phyloP scores from a whole-genome alignment of 2,113 vertebrate genomes.

The Turnix velox region DNA sequence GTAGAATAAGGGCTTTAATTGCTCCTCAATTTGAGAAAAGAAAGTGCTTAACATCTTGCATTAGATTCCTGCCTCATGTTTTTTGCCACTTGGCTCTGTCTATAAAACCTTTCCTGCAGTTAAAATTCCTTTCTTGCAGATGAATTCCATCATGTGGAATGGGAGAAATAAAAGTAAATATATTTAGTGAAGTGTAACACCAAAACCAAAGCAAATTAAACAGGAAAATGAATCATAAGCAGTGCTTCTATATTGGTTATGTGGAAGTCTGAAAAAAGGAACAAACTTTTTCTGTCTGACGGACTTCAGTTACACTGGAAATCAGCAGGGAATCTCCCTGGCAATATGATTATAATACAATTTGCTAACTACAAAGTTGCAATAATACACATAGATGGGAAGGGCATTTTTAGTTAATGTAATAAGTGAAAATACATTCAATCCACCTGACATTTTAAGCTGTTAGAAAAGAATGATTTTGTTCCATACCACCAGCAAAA shows the following conservation, averaged over 20 bases:
- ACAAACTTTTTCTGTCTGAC: neutral
- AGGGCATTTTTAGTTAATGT: neutral
- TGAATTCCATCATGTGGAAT: neutral
- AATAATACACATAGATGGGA: neutral
- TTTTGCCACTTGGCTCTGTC: neutral
- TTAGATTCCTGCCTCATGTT: constrained; percentile 9
- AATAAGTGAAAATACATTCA: neutral
- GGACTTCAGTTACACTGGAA: neutral
- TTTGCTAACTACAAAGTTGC: neutral
- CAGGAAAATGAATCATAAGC: neutral
- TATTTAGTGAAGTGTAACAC: constrained; percentile 39
- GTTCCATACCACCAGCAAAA: neutral
- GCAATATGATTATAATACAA: neutral
- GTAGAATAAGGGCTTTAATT: constrained; percentile 20
- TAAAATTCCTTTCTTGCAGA: neutral
- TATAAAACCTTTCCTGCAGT: neutral
- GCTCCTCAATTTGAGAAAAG: neutral
- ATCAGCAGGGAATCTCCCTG: neutral
- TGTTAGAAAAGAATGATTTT: neutral
- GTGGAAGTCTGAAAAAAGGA: neutral
- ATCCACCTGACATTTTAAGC: neutral
- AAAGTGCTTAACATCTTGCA: neutral
- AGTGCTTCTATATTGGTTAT: neutral
- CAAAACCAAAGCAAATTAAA: constrained; percentile 46
- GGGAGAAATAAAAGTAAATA: constrained; percentile 44